Conservation (phyloP, 2,797 vertebrate genomes). For the Siniperca obscura region DNA sequence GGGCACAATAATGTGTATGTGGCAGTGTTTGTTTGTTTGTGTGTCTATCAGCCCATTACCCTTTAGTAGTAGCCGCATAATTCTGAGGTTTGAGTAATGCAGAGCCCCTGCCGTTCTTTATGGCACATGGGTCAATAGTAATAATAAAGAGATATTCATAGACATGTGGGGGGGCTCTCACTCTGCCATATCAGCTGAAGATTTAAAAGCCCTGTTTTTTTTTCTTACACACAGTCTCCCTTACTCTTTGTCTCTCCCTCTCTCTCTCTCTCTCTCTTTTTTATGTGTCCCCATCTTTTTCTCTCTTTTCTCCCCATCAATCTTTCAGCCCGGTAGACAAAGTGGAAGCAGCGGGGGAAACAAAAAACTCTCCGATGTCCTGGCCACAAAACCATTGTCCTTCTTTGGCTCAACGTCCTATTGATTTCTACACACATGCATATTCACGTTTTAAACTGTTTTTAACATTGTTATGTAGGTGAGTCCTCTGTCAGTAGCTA, state of each 20-base stretch:
- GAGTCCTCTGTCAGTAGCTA: constrained; percentile 11
- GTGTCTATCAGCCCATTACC: constrained; percentile 46
- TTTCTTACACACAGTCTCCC: constrained; percentile 33
- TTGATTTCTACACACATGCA: constrained; percentile 53
- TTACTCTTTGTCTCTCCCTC: constrained; percentile 37
- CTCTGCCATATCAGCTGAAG: constrained; percentile 64
- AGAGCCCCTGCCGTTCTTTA: constrained; percentile 75
- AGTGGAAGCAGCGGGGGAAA: constrained; percentile 67
- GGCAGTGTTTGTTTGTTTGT: constrained; percentile 34
- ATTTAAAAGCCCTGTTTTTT: constrained; percentile 67
- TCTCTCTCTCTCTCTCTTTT: constrained; percentile 36
- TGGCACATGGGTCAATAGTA: constrained; percentile 80
- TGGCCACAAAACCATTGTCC: constrained; percentile 68
- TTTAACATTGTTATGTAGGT: constrained; percentile 9
- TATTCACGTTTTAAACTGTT: constrained; percentile 34
- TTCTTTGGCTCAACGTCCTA: constrained; percentile 42
- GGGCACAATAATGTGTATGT: constrained; percentile 9
- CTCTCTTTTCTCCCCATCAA: constrained; percentile 66
- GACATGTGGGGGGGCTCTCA: constrained; percentile 63
- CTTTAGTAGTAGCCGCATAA: constrained; percentile 62
- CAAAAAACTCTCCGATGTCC: constrained; percentile 72
- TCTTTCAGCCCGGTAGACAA: constrained; percentile 72
- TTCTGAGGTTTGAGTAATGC: constrained; percentile 76
- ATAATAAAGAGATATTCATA: constrained; percentile 87
- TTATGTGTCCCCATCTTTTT: constrained; percentile 26